Evolutionary conservation across 2,888 invertebrate genomes (phyloP).

Genomic region (Melanostoma mellinum): DNA sequence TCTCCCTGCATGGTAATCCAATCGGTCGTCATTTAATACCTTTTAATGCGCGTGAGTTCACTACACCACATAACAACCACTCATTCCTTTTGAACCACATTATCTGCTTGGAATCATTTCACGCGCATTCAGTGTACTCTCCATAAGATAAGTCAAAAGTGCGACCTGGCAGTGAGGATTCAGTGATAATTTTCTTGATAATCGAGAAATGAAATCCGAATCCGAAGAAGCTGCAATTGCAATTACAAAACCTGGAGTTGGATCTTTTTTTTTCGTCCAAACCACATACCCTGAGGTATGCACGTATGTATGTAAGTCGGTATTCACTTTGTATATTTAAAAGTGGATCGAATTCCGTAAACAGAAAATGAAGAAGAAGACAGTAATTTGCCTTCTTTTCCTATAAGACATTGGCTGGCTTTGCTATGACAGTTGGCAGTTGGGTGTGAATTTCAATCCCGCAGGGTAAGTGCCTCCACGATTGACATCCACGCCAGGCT

Average conservation of each 20-base stretch:
- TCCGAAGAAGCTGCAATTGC: slow-evolving; percentile 57
- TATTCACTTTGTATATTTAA: slow-evolving; percentile 32
- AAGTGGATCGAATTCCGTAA: slow-evolving; percentile 52
- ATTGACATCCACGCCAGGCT: slow-evolving; percentile 22
- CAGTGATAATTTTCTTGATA: slow-evolving; percentile 47
- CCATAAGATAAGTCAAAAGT: slow-evolving; percentile 46
- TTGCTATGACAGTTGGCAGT: slow-evolving; percentile 38
- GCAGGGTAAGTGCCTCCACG: slow-evolving; percentile 54
- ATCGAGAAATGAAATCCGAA: slow-evolving; percentile 67
- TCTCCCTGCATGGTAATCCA: slow-evolving; percentile 23
- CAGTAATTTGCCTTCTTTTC: not conserved
- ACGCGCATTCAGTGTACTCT: slow-evolving; percentile 39
- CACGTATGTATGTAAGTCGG: not conserved
- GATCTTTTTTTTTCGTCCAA: slow-evolving; percentile 33
- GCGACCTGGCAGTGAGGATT: slow-evolving; percentile 38
- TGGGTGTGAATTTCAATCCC: slow-evolving; percentile 61
- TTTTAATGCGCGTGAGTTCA: slow-evolving; percentile 47
- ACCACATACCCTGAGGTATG: slow-evolving; percentile 43
- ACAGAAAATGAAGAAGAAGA: slow-evolving; percentile 5
- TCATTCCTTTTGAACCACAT: slow-evolving; percentile 47
- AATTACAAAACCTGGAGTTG: slow-evolving; percentile 20
- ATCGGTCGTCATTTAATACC: slow-evolving; percentile 44
- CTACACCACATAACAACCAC: slow-evolving; percentile 32
- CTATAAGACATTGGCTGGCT: slow-evolving; percentile 2
- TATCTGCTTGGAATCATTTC: slow-evolving; percentile 61